Evolutionary conservation across 2,888 invertebrate species (phyloP), one percentile per base, ranked within the genome.

Genomic region (Leucophenga montana): DNA sequence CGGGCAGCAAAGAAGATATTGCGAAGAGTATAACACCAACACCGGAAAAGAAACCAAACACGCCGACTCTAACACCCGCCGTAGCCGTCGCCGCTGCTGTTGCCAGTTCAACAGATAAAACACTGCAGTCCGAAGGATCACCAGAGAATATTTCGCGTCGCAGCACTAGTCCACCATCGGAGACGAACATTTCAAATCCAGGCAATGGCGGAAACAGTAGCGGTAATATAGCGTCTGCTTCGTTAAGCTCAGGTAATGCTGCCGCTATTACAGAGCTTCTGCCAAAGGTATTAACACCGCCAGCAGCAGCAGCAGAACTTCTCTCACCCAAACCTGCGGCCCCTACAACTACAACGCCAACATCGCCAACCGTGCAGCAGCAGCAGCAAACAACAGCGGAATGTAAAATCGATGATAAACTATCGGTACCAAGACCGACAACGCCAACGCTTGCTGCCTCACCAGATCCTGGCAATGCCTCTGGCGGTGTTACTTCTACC

Each of bases 401-500:
- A 5, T 8, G 11, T 39, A 39, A 39, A 39, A 8, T 8, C 11
- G 39, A 11, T 39, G 11, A 8, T 11, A 39, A 39, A 8, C 11
- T 39, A 39, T 5, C 8, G 8, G 5, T 39, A 1, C 39, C 70
- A 68, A 71, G 54, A 71, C 66, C 56, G 66, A 67, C 66, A 65
- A 46, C 72, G 44, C 70, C 67, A 59, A 22, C 53, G 22, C 69
- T 64, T 20, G 57, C 33, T 6, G 39, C 70, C 13, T 77, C 74
- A 9, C 71, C 74, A 9, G 77, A 85, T 72, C 75, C 78, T 16
- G 75, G 75, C 53, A 78, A 80, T 67, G 72, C 78, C 46, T 79
- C 83, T n/a, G 73, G 73, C 16, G 86, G 86, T 46, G 87, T 88
- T 31, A 87, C 87, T 8, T 87, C 87, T 54, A 87, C 87, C 48